phyloP scores from a whole-genome alignment of 2,888 invertebrate genomes.

The Conops quadrifasciatus region DNA sequence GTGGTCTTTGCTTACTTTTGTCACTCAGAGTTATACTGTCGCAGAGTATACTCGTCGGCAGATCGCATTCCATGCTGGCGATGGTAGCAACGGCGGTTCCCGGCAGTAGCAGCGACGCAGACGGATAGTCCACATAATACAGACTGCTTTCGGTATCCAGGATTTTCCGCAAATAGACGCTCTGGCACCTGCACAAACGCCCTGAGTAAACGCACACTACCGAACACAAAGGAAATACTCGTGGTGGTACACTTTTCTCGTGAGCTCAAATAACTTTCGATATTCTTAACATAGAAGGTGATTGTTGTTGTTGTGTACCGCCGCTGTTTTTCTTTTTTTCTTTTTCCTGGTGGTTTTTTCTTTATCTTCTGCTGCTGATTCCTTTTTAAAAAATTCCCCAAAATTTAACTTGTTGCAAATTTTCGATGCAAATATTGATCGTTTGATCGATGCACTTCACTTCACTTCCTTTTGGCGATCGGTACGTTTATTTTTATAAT shows the following conservation, averaged over 20 bases:
- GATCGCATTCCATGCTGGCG: conserved; percentile 52
- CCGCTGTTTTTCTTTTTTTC: conserved; percentile 17
- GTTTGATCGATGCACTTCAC: conserved; percentile 37
- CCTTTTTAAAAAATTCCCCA: too few species aligned
- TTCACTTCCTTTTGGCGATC: conserved; percentile 38
- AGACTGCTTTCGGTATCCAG: conserved; percentile 45
- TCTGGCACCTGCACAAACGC: background rate
- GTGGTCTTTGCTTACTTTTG: conserved; percentile 48
- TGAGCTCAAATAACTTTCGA: too few species aligned
- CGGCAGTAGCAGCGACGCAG: conserved; percentile 32
- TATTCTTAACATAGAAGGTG: too few species aligned
- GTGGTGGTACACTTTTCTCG: too few species aligned
- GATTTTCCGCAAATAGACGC: conserved; percentile 35
- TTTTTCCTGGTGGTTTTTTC: conserved; percentile 24
- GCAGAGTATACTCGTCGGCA: conserved; percentile 50
- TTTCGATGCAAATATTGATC: conserved; percentile 30
- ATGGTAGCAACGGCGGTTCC: conserved; percentile 24
- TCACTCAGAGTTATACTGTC: conserved; percentile 53
- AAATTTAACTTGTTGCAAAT: conserved; percentile 21
- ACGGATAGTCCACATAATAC: conserved; percentile 49
- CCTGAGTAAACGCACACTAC: too few species aligned
- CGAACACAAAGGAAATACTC: conserved; percentile 1
- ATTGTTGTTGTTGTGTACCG: background rate
- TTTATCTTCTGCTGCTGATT: conserved; percentile 21
- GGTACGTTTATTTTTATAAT: conserved; percentile 32